Evolutionary conservation across 2,888 invertebrate genomes (phyloP), one percentile per base, ranked within the genome.

Genomic region (Sinotaia quadrata): DNA sequence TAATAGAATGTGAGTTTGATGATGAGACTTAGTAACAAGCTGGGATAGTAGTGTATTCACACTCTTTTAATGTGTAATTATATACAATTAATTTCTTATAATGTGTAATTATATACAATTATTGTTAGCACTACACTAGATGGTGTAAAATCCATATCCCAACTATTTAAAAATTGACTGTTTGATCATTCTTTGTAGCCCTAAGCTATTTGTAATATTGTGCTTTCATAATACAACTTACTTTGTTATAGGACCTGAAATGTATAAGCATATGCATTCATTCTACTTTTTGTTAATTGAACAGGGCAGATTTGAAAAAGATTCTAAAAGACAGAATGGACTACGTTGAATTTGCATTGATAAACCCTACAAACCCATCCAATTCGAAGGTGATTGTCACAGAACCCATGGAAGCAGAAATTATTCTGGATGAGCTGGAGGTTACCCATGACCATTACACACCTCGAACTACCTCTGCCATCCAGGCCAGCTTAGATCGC

Each of bases 401-500:
- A 0, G 65, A 73, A 41, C 66, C 73, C 27, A 36, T 29, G 10
- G 52, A 31, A 12, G 70, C 73, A 33, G 5, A 52, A 0, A 41
- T 36, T 2, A 41, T 73, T 1, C 4, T 58, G 47, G 62, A 68
- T 33, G 73, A 70, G 41, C 52, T 73, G 27, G 68, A 71, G 10
- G 52, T 59, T 7, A 73, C 73, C 15, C 59, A 71, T 34, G 61
- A 68, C 18, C 33, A 58, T 24, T 73, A 71, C 59, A 68, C 66
- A 12, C 71, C 67, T 5, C 54, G 33, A 57, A 68, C 56, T 33
- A 56, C 61, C 27, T 66, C 56, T 21, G n/a, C 65, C 2, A 12
- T 68, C 36, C 47, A 70, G 61, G 68, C 94, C 81, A 90, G 95
- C 29, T 93, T 95, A 91, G 95, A 95, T 2, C 94, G 95, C 87